Evolutionary conservation across 1,140 invertebrate genomes (phyloP), one percentile per base, ranked within the genome.

Genomic region (Megathymus violae): DNA sequence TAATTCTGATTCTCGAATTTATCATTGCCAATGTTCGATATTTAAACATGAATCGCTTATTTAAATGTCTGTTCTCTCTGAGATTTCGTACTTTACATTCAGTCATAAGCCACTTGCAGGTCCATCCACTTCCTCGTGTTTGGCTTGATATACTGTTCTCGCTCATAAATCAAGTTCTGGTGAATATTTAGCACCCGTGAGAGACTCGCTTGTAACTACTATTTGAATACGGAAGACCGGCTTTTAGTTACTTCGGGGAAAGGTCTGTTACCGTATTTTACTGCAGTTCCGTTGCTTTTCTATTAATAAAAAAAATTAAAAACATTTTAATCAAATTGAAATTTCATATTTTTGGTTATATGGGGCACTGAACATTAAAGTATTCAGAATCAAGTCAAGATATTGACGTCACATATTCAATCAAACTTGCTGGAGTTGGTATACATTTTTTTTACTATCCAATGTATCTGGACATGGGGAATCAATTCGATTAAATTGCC

Each of bases 121-220:
- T 68, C 65, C 67, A 67, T 68, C 51, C 61, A 60, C 59, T 67
- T 64, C 58, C 51, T 56, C 43, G 62, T 56, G 60, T 64, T 56
- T 56, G 60, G 63, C 64, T 60, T 47, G 27, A 51, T 41, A 61
- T 25, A 54, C 51, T 17, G 51, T 62, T 38, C 22, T 17, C 34
- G 38, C 51, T 47, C 54, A 52, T 74, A 69, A 76, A 64, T 73
- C 71, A 70, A 61, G 67, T 41, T 61, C 59, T 61, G 40, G 44
- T 77, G 71, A 77, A 77, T 77, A 77, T 77, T 70, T 69, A 74
- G 16, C 63, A 71, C 52, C 38, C 31, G 43, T 56, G 52, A 38
- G 51, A 54, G 51, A 27, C 22, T 41, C 17, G 17, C 50, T 40
- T 13, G 50, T 40, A 68, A 27, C 51, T 25, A 54, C 62, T 51